Evolutionary conservation across 2,888 invertebrate species (phyloP).

Genomic region (Orthosia cruda): DNA sequence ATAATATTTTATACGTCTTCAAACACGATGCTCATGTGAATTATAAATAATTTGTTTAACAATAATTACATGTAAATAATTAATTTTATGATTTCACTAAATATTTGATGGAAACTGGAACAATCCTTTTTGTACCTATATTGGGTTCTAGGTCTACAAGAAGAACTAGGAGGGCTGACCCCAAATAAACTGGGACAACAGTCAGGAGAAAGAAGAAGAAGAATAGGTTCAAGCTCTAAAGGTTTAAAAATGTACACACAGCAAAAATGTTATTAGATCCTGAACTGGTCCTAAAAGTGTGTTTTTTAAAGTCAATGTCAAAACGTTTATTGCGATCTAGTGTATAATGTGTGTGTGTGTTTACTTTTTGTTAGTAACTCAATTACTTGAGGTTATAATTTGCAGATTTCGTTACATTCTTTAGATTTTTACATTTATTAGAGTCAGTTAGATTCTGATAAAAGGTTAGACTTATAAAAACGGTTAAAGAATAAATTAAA

Average conservation of each 20-base stretch:
- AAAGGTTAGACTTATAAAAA: not conserved
- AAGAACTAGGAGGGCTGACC: too few species aligned
- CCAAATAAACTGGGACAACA: too few species aligned
- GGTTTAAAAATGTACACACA: not conserved
- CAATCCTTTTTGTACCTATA: slow-evolving; percentile 12
- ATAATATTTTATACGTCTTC: not conserved
- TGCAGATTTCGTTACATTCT: too few species aligned
- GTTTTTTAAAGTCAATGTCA: too few species aligned
- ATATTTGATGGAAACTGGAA: slow-evolving; percentile 38
- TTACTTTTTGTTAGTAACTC: too few species aligned
- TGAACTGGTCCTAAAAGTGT: too few species aligned
- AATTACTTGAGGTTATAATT: too few species aligned
- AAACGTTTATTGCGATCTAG: too few species aligned
- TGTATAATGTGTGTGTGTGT: too few species aligned
- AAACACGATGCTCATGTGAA: not conserved
- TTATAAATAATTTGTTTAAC: slow-evolving; percentile 18
- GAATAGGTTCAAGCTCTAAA: slow-evolving; percentile 6
- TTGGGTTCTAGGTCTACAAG: too few species aligned
- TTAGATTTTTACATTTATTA: too few species aligned
- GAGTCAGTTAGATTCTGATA: not conserved
- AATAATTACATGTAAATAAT: slow-evolving; percentile 24
- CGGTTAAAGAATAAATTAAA: not conserved
- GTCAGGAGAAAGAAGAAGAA: too few species aligned
- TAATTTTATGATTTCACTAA: slow-evolving; percentile 34
- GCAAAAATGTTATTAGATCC: not conserved